These are phyloP conservation scores for Pelodytes ibericus DNA, from an alignment of 2,797 vertebrate species.

Conservation along the genomic window DNA sequence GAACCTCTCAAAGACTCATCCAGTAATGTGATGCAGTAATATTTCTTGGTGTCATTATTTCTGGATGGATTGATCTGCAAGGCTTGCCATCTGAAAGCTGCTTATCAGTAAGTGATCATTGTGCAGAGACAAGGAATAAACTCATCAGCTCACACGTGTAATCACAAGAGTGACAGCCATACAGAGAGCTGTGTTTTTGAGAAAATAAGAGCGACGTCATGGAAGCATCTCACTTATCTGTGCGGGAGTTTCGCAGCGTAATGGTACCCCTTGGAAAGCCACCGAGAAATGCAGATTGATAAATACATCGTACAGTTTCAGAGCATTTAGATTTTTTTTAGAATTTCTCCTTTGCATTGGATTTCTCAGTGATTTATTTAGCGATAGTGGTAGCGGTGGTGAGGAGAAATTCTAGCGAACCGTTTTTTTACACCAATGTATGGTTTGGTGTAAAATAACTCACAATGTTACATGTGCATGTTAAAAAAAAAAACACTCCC, in stretches of 20 bases:
- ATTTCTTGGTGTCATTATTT: not conserved
- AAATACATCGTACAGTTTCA: slow-evolving; percentile 14
- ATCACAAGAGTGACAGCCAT: slow-evolving; percentile 1
- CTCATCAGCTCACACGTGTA: not conserved
- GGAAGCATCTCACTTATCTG: slow-evolving; percentile 26
- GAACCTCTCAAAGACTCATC: not conserved
- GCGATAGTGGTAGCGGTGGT: too few species aligned
- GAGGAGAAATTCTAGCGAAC: not conserved
- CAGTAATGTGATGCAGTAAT: not conserved
- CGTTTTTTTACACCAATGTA: not conserved
- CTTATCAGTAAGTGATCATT: slow-evolving; percentile 5
- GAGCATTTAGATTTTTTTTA: not conserved
- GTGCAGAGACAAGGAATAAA: not conserved
- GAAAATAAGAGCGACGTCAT: slow-evolving; percentile 21
- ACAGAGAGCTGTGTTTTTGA: slow-evolving; percentile 4
- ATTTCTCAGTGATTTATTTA: not conserved
- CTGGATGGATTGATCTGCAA: not conserved
- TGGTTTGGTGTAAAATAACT: not conserved
- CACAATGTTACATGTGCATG: not conserved
- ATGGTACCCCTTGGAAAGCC: slow-evolving; percentile 21
- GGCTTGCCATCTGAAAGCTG: slow-evolving; percentile 22
- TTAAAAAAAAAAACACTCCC: too few species aligned
- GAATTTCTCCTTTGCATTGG: not conserved
- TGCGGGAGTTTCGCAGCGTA: not conserved
- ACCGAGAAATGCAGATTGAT: not conserved